phyloP scores from a whole-genome alignment of 2,113 vertebrate species.

The Megaceryle torquata region DNA sequence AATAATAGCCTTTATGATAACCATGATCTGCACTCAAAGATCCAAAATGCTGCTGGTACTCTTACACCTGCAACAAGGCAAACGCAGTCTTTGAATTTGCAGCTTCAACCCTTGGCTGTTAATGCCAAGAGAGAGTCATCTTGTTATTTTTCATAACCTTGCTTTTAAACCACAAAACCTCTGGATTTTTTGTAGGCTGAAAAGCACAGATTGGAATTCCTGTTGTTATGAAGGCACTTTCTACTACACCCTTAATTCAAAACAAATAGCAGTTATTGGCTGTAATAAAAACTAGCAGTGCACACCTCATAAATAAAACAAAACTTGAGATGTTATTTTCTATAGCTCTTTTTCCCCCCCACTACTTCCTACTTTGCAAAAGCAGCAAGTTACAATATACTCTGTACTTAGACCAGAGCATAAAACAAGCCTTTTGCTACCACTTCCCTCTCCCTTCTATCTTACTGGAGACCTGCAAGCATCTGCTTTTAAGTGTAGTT shows the following conservation, averaged over 20 bases:
- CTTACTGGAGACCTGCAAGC: not conserved
- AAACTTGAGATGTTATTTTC: not conserved
- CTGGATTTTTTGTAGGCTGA: not conserved
- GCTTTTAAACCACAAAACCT: not conserved
- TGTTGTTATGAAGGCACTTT: not conserved
- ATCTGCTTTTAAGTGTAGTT: not conserved
- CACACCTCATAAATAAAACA: not conserved
- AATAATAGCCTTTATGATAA: slow-evolving; percentile 1
- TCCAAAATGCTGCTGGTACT: not conserved
- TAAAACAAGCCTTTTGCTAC: not conserved
- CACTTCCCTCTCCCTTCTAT: not conserved
- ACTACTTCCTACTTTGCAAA: not conserved
- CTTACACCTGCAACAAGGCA: not conserved
- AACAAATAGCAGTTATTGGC: not conserved
- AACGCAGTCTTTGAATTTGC: not conserved
- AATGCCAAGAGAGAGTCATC: not conserved
- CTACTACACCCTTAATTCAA: not conserved
- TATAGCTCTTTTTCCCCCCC: not conserved
- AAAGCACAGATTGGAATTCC: not conserved
- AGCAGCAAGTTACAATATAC: not conserved
- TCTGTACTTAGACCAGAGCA: not conserved
- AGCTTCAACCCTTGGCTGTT: not conserved
- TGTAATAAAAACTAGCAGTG: not conserved
- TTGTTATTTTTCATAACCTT: not conserved
- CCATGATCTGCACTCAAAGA: slow-evolving; percentile 6